Percentiles rank a stretch among this genome's conserved stretches.
These are phyloP conservation scores for Spisula solida DNA, from an alignment of 2,888 invertebrate genomes.

Conservation along the genomic window DNA sequence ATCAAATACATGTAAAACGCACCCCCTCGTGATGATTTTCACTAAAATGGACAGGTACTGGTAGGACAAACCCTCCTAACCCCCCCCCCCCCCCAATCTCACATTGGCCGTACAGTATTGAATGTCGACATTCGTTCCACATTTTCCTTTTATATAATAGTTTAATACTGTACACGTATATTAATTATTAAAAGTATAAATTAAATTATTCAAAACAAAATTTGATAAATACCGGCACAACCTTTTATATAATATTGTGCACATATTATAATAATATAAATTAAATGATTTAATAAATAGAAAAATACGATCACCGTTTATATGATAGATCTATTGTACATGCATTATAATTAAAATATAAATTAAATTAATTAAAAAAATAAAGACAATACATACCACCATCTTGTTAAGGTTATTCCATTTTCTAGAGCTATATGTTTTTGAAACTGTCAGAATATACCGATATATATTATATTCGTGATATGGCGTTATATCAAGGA, in stretches of 20 bases:
- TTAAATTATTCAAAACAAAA: neutral
- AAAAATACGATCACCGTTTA: no score
- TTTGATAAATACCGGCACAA: neutral
- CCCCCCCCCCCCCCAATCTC: no score
- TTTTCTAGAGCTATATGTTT: neutral
- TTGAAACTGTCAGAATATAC: neutral
- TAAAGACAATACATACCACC: neutral
- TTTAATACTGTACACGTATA: neutral
- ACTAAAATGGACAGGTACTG: no score
- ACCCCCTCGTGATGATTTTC: no score
- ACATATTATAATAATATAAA: neutral
- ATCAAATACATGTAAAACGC: no score
- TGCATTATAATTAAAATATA: neutral
- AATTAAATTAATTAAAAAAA: neutral
- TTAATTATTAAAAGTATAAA: neutral
- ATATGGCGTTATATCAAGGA: neutral
- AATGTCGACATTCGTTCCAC: no score
- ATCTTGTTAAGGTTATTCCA: neutral
- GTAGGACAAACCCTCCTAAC: no score
- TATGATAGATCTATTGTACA: no score
- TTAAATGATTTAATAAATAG: neutral
- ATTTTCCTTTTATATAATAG: no score
- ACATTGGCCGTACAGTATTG: no score
- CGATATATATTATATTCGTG: neutral
- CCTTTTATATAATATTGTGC: neutral